A percentile compares a stretch with the other conserved stretches of the same genome.
Evolutionary conservation across 2,113 vertebrate species (phyloP).

Genomic region (Columbina picui): DNA sequence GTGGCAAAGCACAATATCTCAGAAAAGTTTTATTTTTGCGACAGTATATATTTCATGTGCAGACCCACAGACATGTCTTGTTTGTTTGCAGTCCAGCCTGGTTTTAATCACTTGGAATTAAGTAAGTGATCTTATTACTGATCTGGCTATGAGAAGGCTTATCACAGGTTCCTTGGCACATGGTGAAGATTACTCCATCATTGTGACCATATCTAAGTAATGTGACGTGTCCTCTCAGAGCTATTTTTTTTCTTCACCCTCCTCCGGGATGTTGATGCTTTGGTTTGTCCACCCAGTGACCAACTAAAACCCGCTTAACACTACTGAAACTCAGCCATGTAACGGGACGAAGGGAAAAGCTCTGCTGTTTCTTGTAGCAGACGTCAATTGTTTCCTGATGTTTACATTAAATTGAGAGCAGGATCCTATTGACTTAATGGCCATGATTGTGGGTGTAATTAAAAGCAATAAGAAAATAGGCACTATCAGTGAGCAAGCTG

Average conservation of each 20-base stretch:
- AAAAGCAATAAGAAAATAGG: background rate
- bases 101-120: constrained; percentile 59
- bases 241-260: background rate
- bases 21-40: background rate
- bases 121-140: constrained; percentile 58
- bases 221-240: background rate
- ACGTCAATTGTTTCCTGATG: background rate
- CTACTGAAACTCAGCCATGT: background rate
- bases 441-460: background rate
- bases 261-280: background rate
- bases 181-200: background rate
- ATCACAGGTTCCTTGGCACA: constrained; percentile 50
- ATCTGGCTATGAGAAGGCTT: constrained; percentile 50
- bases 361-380: background rate
- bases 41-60: background rate
- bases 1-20: background rate
- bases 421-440: background rate
- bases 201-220: background rate
- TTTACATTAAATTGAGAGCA: constrained; percentile 4
- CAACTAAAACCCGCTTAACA: background rate
- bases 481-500: background rate
- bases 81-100: constrained; percentile 8
- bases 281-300: background rate
- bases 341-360: background rate
- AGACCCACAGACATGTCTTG: background rate